Base-by-base conservation (phyloP, 2,797 vertebrate species). In the Falco rusticolus region DNA sequence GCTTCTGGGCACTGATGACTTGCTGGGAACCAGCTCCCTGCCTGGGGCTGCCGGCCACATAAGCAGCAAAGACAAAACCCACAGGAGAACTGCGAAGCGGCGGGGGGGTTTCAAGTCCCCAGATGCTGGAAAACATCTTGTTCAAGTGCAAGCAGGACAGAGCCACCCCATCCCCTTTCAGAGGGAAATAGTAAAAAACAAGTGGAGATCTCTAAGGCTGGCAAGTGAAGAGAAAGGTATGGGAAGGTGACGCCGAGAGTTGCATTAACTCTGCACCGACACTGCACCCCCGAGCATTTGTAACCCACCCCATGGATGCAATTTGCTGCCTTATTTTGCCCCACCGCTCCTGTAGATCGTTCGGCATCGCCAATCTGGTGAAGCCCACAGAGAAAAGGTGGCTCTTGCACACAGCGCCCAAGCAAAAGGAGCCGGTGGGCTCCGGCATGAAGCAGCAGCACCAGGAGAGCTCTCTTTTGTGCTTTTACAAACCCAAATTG, bases 261-360 rank as follows among this genome's bases (percentile, higher is more conserved):
- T 51, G 50, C 13, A 0, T 37, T 22, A 7, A 11, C 13, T 72
- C 57, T 1, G 26, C 0, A 6, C 20, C 70, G 72, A 45, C 1
- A 7, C 21, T 14, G 6, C 50, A 3, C 0, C 19, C 54, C 33
- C 14, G 24, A 39, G 45, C 8, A 33, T 17, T 53, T 50, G 9
- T 3, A 37, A 29, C 2, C 48, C 22, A 29, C 6, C 47, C 77
- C 48, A 33, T 0, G 0, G 31, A 34, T 29, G 9, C 9, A 8
- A 68, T 53, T 50, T 24, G 10, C 60, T 72, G 48, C 57, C 60
- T n/a, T 10, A 11, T 37, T 90, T 61, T 3, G 1, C 11, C 28
- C 6, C 1, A 1, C 1, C 0, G 0, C 34, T 75, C 17, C 16
- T 16, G 37, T 8, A n/a, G 10, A 5, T 24, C 5, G 0, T 7